Conservation (phyloP, 2,888 invertebrate species). For the Laothoe populi region DNA sequence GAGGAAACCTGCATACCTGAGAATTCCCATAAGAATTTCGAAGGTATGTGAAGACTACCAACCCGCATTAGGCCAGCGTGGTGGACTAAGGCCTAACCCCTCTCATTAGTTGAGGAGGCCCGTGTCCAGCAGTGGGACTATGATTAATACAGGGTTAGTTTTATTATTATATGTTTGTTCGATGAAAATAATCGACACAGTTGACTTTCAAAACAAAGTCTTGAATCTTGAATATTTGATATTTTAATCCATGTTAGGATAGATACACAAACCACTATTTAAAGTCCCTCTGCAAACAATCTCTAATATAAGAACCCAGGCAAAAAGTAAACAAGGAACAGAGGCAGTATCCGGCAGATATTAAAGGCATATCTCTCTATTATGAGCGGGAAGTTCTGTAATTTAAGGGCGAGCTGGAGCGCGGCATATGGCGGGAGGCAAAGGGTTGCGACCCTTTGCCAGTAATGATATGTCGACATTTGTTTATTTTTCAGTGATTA, state of each 20-base stretch:
- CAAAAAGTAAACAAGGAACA: slow-evolving; percentile 79
- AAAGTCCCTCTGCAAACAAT: slow-evolving; percentile 41
- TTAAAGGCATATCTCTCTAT: slow-evolving; percentile 85
- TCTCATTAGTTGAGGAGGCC: no score
- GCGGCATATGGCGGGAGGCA: slow-evolving; percentile 75
- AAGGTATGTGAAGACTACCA: no score
- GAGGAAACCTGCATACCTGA: no score
- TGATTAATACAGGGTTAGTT: no score
- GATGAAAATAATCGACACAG: no score
- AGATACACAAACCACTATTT: slow-evolving; percentile 41
- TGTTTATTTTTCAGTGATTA: slow-evolving; percentile 34
- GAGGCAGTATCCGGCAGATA: slow-evolving; percentile 80
- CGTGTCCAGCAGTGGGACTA: no score
- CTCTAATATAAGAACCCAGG: slow-evolving; percentile 77
- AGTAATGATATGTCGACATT: slow-evolving; percentile 39
- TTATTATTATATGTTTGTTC: no score
- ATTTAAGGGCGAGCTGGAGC: slow-evolving; percentile 78
- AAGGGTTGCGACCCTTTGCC: slow-evolving; percentile 60
- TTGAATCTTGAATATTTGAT: no score
- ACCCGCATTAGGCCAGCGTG: no score
- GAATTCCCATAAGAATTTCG: no score
- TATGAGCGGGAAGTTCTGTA: slow-evolving; percentile 84
- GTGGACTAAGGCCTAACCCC: no score
- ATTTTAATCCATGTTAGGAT: slow-evolving; percentile 31
- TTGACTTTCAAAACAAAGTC: no score